Evolutionary conservation across 1,140 invertebrate genomes (phyloP), one percentile per base, ranked within the genome.

Genomic region (Zeugodacus cucurbitae): DNA sequence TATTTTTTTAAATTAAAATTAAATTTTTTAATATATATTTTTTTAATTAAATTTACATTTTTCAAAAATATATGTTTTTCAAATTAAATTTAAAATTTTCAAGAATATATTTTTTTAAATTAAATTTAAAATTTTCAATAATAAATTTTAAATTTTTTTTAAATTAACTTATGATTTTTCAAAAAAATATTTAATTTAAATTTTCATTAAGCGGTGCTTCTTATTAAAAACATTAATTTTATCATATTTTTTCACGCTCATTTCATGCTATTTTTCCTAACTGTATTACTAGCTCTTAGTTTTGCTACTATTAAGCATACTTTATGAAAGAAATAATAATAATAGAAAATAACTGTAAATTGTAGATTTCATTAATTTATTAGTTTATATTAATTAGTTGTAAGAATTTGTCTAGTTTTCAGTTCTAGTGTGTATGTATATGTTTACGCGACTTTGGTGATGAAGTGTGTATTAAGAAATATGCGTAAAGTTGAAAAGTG

Each of bases 351-450:
- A 29, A 82, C 20, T 82, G 22, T 82, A 82, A 29, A 54, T 8
- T 54, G 4, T 82, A 82, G 11, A 26, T 82, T 82, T 82, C 29
- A 54, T 26, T 82, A 78, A 74, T 78, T 78, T 48, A 26, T 48
- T 82, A 82, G 74, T 41, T 82, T 82, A 48, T 82, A 82, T n/a
- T 82, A 54, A 82, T 48, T 82, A 82, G 74, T 82, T 54, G 41
- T 82, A 82, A 3, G 41, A 82, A 48, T 82, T 48, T 82, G 4
- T n/a, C n/a, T n/a, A n/a, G n/a, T 48, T 11, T 11, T 48, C 10
- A 26, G 34, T 82, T 82, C 41, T 44, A 78, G 37, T 78, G 10
- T 78, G 37, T 70, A 70, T 14, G 14, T 34, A 70, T n/a, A 37
- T 70, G 26, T 34, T 20, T 37, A 70, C 5, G 26, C 14, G 26